Conservation (phyloP, 2,888 invertebrate genomes). For the Eucera pruinosa region DNA sequence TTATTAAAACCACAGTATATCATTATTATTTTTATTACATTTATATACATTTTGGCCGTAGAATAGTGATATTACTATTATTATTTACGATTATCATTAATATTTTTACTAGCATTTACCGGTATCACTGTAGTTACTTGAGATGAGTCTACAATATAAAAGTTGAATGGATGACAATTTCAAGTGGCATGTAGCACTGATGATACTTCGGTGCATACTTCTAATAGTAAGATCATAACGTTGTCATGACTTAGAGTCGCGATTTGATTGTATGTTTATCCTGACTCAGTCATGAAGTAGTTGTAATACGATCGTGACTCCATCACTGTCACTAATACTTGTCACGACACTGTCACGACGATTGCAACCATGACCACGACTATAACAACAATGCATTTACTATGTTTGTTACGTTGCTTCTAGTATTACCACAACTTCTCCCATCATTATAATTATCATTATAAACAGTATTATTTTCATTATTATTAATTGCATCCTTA, state of each 20-base stretch:
- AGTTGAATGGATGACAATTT: too few relatives aligned
- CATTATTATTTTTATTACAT: too few relatives aligned
- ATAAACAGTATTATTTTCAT: neutral
- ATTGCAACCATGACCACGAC: neutral
- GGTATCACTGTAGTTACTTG: too few relatives aligned
- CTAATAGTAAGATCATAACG: neutral
- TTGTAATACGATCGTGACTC: constrained; percentile 20
- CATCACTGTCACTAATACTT: constrained; percentile 21
- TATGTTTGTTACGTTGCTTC: neutral
- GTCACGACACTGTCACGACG: constrained; percentile 11
- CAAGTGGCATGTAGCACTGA: too few relatives aligned
- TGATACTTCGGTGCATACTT: too few relatives aligned
- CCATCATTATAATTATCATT: neutral
- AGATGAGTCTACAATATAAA: too few relatives aligned
- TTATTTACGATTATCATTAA: too few relatives aligned
- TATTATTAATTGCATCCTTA: neutral
- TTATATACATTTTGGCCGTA: too few relatives aligned
- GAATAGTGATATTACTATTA: too few relatives aligned
- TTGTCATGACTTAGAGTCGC: neutral
- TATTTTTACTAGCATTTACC: too few relatives aligned
- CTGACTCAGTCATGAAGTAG: neutral
- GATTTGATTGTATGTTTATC: constrained; percentile 4
- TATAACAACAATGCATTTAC: neutral
- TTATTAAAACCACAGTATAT: too few relatives aligned
- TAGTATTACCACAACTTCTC: neutral